These are phyloP conservation scores for Laupala kohalensis DNA, from an alignment of 1,140 invertebrate genomes.

Conservation along the genomic window DNA sequence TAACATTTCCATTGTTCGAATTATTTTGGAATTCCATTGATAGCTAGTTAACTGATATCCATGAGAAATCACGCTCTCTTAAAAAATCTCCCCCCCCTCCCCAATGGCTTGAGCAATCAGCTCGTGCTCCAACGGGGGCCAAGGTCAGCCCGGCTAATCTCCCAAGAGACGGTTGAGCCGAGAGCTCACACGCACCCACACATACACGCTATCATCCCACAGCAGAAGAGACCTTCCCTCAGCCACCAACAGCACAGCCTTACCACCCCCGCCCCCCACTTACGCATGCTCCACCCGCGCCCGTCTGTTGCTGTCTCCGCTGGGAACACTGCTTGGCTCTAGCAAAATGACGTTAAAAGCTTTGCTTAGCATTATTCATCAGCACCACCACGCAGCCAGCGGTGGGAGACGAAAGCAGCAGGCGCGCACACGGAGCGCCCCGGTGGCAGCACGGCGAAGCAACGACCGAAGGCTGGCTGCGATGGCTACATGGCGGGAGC, in stretches of 20 bases:
- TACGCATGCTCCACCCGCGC: not conserved
- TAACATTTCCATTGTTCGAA: no score
- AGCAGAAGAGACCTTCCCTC: no score
- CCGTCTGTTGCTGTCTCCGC: not conserved
- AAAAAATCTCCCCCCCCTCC: no score
- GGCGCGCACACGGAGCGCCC: not conserved
- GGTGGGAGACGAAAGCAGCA: not conserved
- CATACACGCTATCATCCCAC: no score
- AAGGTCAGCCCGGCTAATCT: no score
- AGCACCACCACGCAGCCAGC: not conserved
- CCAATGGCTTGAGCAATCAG: no score
- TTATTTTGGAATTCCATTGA: no score
- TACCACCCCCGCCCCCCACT: not conserved
- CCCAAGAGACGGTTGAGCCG: no score
- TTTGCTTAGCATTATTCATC: conserved; percentile 10
- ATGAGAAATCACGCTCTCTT: no score
- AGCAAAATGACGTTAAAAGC: conserved; percentile 14
- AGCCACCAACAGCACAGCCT: not conserved
- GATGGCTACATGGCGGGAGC: not conserved
- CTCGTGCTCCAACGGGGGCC: no score
- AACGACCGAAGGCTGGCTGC: not conserved
- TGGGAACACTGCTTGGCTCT: conserved; percentile 4
- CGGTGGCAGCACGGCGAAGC: not conserved
- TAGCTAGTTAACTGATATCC: no score
- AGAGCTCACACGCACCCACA: no score